Conservation (phyloP, 1,140 invertebrate genomes). For the Bombus impatiens region DNA sequence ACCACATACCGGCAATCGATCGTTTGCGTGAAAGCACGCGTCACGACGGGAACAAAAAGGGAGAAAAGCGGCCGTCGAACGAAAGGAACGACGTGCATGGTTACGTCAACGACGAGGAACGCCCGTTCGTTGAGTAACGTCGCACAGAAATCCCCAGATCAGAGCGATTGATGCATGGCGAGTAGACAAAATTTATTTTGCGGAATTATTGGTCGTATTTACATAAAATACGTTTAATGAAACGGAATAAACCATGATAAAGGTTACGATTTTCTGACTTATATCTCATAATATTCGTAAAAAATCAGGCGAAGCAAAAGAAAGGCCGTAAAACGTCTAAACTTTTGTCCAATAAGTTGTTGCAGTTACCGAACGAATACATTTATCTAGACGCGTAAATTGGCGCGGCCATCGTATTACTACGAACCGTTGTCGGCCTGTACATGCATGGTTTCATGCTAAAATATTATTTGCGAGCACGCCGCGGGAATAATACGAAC, state of each 20-base stretch:
- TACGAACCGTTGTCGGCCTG: too few species aligned
- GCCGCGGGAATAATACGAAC: constrained; percentile 1
- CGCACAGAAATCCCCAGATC: not conserved
- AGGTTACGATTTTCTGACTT: too few species aligned
- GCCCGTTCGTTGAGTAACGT: not conserved
- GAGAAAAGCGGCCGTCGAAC: constrained; percentile 3
- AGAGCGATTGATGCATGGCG: not conserved
- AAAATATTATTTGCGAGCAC: constrained; percentile 19
- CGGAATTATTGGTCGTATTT: not conserved
- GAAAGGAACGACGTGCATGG: not conserved
- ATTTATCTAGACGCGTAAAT: not conserved
- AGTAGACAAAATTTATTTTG: not conserved
- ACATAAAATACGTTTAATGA: not conserved
- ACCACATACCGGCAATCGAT: constrained; percentile 24
- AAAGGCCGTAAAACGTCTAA: too few species aligned
- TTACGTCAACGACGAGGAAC: not conserved
- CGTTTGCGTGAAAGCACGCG: constrained; percentile 43
- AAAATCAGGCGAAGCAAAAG: too few species aligned
- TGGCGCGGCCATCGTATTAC: not conserved
- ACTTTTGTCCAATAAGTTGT: not conserved
- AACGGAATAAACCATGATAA: not conserved
- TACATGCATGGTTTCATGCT: not conserved
- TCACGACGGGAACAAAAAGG: not conserved
- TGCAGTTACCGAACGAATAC: not conserved
- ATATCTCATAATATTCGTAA: not conserved